Evolutionary conservation across 2,113 vertebrate genomes (phyloP).

Genomic region (Caretta caretta): DNA sequence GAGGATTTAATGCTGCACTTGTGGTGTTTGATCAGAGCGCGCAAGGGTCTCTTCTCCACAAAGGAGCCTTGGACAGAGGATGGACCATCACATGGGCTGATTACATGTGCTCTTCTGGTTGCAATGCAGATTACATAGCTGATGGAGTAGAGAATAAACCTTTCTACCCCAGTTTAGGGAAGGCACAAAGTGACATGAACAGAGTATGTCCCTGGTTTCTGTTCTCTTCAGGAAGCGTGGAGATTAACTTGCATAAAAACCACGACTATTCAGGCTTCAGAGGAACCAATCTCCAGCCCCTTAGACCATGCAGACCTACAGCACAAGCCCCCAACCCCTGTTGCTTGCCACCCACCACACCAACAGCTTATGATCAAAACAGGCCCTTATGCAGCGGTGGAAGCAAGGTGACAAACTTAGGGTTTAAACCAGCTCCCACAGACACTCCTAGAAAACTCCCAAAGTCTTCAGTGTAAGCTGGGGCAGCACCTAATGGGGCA

Average conservation of each 20-base stretch:
- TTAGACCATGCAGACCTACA: not conserved
- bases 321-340: not conserved
- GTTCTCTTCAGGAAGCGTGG: not conserved
- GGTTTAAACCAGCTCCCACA: not conserved
- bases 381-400: not conserved
- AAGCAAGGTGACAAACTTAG: not conserved
- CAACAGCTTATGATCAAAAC: not conserved
- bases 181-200: not conserved
- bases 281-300: not conserved
- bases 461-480: not conserved
- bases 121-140: not conserved
- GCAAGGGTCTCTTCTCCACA: not conserved
- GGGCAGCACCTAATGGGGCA: not conserved
- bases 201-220: not conserved
- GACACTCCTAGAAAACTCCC: not conserved
- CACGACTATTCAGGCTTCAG: not conserved
- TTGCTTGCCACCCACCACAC: not conserved
- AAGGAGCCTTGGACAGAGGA: not conserved
- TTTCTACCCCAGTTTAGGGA: not conserved
- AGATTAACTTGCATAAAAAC: not conserved
- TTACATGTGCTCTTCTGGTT: too few species aligned
- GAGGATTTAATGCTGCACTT: not conserved
- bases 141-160: not conserved
- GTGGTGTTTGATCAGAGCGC: not conserved
- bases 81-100: not conserved